A percentile compares a stretch with the other conserved stretches of the same genome.
Conservation (phyloP, 1,140 invertebrate genomes). For the Euwallacea similis region DNA sequence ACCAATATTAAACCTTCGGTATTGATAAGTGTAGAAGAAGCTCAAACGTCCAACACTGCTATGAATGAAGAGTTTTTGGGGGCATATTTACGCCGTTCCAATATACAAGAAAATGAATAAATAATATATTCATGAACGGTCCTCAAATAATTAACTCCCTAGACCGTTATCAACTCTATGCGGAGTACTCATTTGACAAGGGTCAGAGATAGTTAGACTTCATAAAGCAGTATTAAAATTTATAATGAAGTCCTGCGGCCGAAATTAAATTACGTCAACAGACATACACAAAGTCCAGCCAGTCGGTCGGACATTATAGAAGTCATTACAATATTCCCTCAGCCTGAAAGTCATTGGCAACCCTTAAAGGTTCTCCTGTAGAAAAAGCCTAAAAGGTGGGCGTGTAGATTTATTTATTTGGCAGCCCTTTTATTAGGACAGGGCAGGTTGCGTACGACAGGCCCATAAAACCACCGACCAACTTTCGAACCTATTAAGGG, state of each 20-base stretch:
- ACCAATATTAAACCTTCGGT: no score
- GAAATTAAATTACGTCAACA: neutral
- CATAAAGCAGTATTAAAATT: neutral
- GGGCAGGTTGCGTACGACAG: conserved; percentile 32
- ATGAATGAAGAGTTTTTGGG: no score
- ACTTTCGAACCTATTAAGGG: conserved; percentile 37
- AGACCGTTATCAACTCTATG: neutral
- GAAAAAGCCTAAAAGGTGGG: neutral
- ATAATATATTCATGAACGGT: no score
- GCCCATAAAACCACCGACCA: conserved; percentile 28
- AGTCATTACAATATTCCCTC: neutral
- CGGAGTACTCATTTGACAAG: neutral
- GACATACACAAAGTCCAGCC: neutral
- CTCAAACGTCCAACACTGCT: no score
- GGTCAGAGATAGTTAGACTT: neutral
- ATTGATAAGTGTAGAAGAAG: no score
- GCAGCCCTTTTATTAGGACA: conserved; percentile 25
- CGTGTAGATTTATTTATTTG: conserved; percentile 12
- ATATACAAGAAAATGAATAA: no score
- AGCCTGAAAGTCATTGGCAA: neutral
- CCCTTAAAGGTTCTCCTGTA: neutral
- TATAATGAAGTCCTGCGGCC: neutral
- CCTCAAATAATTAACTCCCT: no score
- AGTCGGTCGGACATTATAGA: neutral
- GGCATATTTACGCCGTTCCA: no score